Base-by-base conservation (phyloP, 2,797 vertebrate genomes). In the Oreortyx pictus region DNA sequence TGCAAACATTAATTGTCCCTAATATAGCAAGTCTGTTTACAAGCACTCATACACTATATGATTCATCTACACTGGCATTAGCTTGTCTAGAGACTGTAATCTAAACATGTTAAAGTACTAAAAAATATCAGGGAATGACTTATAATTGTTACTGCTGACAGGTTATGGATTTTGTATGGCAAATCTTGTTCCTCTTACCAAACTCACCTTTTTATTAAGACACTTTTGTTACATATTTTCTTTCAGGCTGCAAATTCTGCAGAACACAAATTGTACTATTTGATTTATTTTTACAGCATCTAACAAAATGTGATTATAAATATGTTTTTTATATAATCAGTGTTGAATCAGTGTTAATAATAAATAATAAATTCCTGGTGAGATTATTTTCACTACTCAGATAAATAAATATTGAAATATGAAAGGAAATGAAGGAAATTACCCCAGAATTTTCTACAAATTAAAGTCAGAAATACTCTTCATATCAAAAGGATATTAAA, bases 1-100 rank as follows among this genome's bases (percentile, higher is more conserved):
- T 85, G 92, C 60, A 95, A 96, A 83, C 47, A 91, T 95, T 97
- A 95, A 94, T 95, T 83, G 35, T 88, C 31, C 39, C 31, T 76
- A 72, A 78, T 64, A 77, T 3, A 82, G 7, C 9, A 64, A 33
- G 16, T 61, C 60, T 88, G 15, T 14, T 90, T 71, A 64, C 11
- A 56, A 79, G 6, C 17, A 74, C 4, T 85, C 72, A 76, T 73
- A 2, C 3, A 2, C 15, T 74, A 19, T 37, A n/a, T 43, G 12
- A 77, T 68, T 77, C 73, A 81, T 49, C 80, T 66, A 66, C 8
- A 66, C 23, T 65, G 44, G 6, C 59, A 72, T 80, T 77, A 82
- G 4, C 23, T 29, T 89, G 43, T 78, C 72, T 68, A 70, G 3
- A 68, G 5, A 44, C 46, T 78, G 76, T 49, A 18, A 86, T 65